phyloP scores from a whole-genome alignment of 2,113 vertebrate genomes.

The Scophthalmus maximus region DNA sequence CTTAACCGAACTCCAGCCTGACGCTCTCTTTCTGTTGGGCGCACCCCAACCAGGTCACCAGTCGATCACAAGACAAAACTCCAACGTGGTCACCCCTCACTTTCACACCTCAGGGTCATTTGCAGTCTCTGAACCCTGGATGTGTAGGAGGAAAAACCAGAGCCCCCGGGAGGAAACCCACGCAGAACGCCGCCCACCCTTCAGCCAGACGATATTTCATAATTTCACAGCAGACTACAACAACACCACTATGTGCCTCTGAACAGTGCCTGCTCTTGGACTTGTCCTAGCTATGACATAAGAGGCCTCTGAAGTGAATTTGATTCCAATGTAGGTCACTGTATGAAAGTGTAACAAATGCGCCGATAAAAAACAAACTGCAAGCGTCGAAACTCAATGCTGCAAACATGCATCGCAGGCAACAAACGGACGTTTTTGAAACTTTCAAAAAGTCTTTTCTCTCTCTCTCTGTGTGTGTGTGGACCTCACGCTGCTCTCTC shows the following conservation, averaged over 20 bases:
- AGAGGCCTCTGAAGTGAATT: neutral
- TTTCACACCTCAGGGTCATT: neutral
- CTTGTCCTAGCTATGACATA: neutral
- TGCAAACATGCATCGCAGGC: neutral
- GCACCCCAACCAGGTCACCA: neutral
- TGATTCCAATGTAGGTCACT: neutral
- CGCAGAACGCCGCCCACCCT: neutral
- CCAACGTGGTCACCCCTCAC: neutral
- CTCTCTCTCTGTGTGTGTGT: neutral
- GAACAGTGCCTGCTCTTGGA: neutral
- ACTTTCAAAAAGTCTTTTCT: neutral
- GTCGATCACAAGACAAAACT: neutral
- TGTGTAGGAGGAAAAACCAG: constrained; percentile 9
- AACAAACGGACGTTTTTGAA: constrained; percentile 33
- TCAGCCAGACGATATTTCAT: neutral
- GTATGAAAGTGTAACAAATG: neutral
- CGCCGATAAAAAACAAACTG: neutral
- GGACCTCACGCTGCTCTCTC: constrained; percentile 11
- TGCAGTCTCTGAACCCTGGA: neutral
- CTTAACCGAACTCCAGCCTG: neutral
- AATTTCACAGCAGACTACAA: neutral
- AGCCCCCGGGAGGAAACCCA: neutral
- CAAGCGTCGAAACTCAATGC: neutral
- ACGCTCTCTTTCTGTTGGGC: neutral
- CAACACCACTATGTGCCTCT: neutral